phyloP scores from a whole-genome alignment of 2,888 invertebrate species.

The Epinotia nisella region DNA sequence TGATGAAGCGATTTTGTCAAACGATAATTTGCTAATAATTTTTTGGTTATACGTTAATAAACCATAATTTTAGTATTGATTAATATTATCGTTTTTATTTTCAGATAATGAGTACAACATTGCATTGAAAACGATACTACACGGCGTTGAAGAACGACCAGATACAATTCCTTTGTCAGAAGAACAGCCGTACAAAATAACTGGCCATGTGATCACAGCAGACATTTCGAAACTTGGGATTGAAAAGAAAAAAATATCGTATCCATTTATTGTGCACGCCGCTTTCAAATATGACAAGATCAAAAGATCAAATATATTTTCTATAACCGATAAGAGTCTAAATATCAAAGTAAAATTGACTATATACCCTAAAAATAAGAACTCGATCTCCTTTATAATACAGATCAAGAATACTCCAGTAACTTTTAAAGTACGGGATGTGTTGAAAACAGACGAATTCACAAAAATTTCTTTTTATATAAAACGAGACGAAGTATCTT shows the following conservation, averaged over 20 bases:
- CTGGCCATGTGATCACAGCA: conserved; percentile 37
- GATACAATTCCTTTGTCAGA: not conserved
- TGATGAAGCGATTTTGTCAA: too few species aligned
- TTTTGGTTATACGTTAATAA: too few species aligned
- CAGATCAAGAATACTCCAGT: conserved; percentile 33
- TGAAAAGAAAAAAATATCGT: conserved; percentile 48
- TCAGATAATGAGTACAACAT: conserved; percentile 19
- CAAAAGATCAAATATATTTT: conserved; percentile 60
- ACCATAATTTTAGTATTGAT: too few species aligned
- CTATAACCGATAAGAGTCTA: conserved; percentile 53
- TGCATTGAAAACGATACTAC: not conserved
- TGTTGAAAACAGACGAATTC: not conserved
- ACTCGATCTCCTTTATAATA: conserved; percentile 49
- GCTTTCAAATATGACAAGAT: conserved; percentile 55
- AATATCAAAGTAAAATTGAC: conserved; percentile 55
- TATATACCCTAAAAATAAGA: conserved; percentile 45
- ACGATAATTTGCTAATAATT: too few species aligned
- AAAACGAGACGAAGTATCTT: not conserved
- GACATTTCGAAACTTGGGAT: conserved; percentile 47
- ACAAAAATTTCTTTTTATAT: conserved; percentile 20
- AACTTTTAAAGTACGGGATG: not conserved
- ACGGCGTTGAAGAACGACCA: not conserved
- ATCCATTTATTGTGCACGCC: conserved; percentile 62
- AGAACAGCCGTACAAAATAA: conserved; percentile 47
- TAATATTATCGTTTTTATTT: not conserved